phyloP scores from a whole-genome alignment of 2,113 vertebrate genomes.

The Chauna torquata region DNA sequence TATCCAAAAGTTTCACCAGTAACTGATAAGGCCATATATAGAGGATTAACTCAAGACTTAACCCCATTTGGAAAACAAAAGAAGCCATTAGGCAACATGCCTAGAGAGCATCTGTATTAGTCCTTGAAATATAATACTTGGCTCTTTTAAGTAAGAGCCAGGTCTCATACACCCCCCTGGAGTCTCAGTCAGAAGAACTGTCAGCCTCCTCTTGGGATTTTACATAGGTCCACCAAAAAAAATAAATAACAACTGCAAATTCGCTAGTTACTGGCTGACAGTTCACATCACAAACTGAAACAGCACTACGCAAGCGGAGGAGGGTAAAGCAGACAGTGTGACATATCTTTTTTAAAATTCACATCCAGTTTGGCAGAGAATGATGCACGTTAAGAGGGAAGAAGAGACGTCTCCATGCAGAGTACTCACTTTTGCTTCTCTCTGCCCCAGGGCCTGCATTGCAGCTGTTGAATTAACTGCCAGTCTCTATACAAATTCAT shows the following conservation, averaged over 20 bases:
- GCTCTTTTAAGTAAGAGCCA: neutral
- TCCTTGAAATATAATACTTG: neutral
- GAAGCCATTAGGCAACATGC: neutral
- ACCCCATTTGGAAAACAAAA: neutral
- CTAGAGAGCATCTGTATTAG: neutral
- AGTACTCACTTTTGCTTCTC: neutral
- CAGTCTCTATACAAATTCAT: neutral
- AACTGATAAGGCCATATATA: neutral
- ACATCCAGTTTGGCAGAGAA: neutral
- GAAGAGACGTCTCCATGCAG: neutral
- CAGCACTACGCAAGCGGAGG: fast-evolving
- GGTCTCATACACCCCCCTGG: neutral
- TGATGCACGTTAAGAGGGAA: neutral
- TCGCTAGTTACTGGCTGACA: neutral
- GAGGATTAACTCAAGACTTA: neutral
- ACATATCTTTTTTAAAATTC: neutral
- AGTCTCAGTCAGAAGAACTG: neutral
- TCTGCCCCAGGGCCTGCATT: neutral
- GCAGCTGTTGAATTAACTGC: neutral
- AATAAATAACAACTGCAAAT: neutral
- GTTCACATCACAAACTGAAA: neutral
- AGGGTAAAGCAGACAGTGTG: neutral
- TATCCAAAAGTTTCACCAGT: neutral
- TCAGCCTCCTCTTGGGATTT: neutral
- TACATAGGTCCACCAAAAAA: neutral